Conservation (phyloP, 2,888 invertebrate species). For the Thereva unica region DNA sequence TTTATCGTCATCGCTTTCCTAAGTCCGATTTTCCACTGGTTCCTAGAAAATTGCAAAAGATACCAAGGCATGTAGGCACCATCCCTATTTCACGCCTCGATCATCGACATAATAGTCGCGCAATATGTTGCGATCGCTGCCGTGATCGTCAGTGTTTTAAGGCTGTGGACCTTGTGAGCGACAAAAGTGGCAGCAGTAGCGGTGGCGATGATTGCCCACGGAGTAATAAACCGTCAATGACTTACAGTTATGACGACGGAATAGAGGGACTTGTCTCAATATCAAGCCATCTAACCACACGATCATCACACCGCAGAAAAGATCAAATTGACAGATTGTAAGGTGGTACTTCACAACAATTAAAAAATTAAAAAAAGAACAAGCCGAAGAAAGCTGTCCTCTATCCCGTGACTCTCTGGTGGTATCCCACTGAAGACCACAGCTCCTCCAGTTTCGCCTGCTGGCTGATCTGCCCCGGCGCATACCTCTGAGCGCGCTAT, state of each 20-base stretch:
- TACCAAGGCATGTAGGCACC: constrained; percentile 15
- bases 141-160: constrained; percentile 12
- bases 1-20: constrained; percentile 37
- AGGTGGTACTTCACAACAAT: constrained; percentile 33
- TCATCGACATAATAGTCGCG: constrained; percentile 31
- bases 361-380: constrained; percentile 27
- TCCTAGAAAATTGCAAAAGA: constrained; percentile 21
- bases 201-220: constrained; percentile 33
- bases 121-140: constrained; percentile 1
- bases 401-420: background rate
- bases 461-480: constrained; percentile 20
- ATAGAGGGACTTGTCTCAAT: constrained; percentile 34
- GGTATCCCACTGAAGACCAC: too few relatives aligned
- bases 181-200: constrained; percentile 15
- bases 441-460: constrained; percentile 10
- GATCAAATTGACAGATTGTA: constrained; percentile 37
- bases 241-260: constrained; percentile 33
- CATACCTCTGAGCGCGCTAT: constrained; percentile 9
- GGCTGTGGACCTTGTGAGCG: constrained; percentile 27
- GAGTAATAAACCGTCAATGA: constrained; percentile 37
- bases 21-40: constrained; percentile 28
- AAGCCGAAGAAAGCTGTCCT: constrained; percentile 24
- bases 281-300: constrained; percentile 34
- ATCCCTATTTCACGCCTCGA: constrained; percentile 37
- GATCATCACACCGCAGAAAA: constrained; percentile 35